Conservation (phyloP, 2,113 vertebrate species). For the Paracanthobrama guichenoti region DNA sequence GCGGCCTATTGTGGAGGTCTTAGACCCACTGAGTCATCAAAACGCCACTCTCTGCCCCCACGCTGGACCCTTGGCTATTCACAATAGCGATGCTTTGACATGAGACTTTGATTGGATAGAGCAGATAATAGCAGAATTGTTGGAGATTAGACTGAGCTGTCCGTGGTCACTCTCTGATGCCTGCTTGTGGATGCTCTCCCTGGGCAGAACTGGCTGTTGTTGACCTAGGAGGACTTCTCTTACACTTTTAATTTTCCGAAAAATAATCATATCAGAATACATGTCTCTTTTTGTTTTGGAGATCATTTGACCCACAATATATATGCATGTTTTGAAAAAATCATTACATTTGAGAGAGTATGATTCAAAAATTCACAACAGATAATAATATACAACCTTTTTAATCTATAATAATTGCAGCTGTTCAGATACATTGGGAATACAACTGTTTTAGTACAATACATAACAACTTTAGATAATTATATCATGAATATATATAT, state of each 20-base stretch:
- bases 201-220: background rate
- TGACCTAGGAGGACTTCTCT: background rate
- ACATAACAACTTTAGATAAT: background rate
- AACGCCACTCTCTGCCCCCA: slow-evolving; percentile 28
- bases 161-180: background rate
- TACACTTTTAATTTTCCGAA: background rate
- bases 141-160: slow-evolving; percentile 68
- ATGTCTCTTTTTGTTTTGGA: too few species aligned
- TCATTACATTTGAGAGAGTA: background rate
- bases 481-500: too few species aligned
- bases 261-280: too few species aligned
- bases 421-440: background rate
- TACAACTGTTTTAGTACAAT: background rate
- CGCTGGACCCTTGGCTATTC: slow-evolving; percentile 16
- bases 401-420: background rate
- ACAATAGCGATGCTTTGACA: slow-evolving; percentile 76
- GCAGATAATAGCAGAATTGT: slow-evolving; percentile 74
- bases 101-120: slow-evolving; percentile 74
- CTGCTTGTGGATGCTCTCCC: slow-evolving; percentile 11
- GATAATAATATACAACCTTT: background rate
- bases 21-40: slow-evolving; percentile 77
- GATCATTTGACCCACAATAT: background rate
- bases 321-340: too few species aligned
- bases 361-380: background rate
- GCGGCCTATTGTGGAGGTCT: slow-evolving; percentile 71